Base-by-base conservation (phyloP, 1,140 invertebrate species). In the Neomicropteryx cornuta region DNA sequence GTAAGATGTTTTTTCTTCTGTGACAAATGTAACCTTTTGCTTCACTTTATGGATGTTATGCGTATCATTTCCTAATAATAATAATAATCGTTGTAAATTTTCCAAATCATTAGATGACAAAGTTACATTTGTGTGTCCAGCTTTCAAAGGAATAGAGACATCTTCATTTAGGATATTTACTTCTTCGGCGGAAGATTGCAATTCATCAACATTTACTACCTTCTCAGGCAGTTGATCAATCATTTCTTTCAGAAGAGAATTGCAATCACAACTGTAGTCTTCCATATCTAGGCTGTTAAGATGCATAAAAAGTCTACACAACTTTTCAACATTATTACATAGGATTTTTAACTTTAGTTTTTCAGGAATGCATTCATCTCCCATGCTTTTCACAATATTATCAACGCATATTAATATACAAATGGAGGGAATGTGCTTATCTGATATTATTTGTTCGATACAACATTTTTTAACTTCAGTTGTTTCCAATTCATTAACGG, bases 401-500 rank as follows among this genome's bases (percentile, higher is more conserved):
- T n/a, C n/a, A n/a, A n/a, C n/a, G n/a, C n/a, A n/a, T n/a, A n/a
- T n/a, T n/a, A n/a, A n/a, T n/a, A n/a, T n/a, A n/a, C n/a, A n/a
- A n/a, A n/a, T n/a, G n/a, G n/a, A n/a, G 24, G 67, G 59, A 29
- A 74, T 61, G 49, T 76, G 65, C 56, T 75, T 76, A 54, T 72
- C 77, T 28, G 63, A 71, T 29, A 76, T 67, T 35, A 87, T 56
- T 59, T 83, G 72, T 48, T 87, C 82, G 33, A 87, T 51, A 22
- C 70, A 77, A 55, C 87, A 81, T 41, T 77, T 68, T 39, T 73
- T 75, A 24, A 86, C 68, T 54, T 85, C 78, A 30, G 73, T 64
- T 1, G 83, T 91, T 60, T 81, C 79, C 22, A 93, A 63, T 49
- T 87, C 80, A 13, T 62, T 62, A 67, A 71, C 45, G 56, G 65